Evolutionary conservation across 2,797 vertebrate species (phyloP).

Genomic region (Pangasius macronema): DNA sequence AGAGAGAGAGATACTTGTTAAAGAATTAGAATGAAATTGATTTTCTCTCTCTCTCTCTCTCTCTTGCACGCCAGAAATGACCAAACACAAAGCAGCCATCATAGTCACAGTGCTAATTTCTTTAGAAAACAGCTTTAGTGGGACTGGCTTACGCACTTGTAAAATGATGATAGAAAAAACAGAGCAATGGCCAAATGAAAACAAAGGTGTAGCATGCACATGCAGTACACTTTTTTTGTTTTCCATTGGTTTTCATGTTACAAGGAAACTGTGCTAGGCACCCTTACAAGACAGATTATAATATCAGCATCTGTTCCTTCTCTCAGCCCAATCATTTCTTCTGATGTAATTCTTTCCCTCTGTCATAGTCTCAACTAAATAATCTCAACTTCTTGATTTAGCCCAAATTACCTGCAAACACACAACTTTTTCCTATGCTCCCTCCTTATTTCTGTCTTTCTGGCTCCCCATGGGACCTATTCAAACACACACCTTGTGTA

Average conservation of each 20-base stretch:
- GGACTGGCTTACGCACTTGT: neutral
- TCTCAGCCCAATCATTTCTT: neutral
- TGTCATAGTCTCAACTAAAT: neutral
- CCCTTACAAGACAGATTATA: neutral
- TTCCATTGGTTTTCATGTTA: neutral
- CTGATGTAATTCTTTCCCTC: neutral
- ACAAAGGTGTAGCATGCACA: neutral
- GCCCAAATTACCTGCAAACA: neutral
- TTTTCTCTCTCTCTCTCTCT: neutral
- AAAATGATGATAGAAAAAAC: neutral
- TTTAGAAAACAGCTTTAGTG: neutral
- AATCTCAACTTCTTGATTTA: neutral
- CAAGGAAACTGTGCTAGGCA: neutral
- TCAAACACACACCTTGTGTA: conserved; percentile 41
- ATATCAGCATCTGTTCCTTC: neutral
- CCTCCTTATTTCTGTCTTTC: neutral
- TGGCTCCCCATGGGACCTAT: conserved; percentile 1
- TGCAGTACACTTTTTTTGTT: neutral
- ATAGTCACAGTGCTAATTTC: neutral
- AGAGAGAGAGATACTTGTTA: neutral
- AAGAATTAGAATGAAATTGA: neutral
- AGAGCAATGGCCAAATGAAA: conserved; percentile 3
- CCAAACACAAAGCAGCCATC: neutral
- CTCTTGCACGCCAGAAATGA: too few species aligned
- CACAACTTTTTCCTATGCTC: neutral